These are phyloP conservation scores for Neodiprion lecontei DNA, from an alignment of 1,140 invertebrate genomes.

Conservation along the genomic window DNA sequence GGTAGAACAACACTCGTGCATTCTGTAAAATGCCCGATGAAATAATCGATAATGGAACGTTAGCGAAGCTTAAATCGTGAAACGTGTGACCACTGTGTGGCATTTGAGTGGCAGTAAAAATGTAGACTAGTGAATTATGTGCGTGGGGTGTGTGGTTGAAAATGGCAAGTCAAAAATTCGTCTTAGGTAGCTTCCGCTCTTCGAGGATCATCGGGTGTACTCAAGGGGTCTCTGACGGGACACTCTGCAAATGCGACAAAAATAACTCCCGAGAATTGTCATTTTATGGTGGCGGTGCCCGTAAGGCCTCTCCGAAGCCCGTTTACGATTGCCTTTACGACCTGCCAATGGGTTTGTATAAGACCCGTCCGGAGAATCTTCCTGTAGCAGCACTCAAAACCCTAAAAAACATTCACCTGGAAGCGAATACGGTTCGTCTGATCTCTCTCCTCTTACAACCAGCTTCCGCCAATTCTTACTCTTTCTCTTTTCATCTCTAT, in stretches of 20 bases:
- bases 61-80: too few species aligned
- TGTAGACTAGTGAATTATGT: neutral
- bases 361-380: neutral
- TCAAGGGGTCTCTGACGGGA: too few species aligned
- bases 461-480: neutral
- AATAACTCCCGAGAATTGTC: neutral
- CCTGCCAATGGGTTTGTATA: constrained; percentile 3
- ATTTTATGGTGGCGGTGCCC: neutral
- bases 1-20: too few species aligned
- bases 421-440: too few species aligned
- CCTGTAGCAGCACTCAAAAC: neutral
- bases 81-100: too few species aligned
- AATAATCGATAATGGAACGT: too few species aligned
- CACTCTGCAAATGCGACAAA: too few species aligned
- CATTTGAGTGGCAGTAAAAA: too few species aligned
- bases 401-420: neutral
- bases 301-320: neutral
- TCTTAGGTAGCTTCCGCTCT: neutral
- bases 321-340: constrained; percentile 5
- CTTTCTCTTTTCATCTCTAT: neutral
- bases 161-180: neutral
- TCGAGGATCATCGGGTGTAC: neutral
- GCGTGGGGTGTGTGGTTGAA: neutral
- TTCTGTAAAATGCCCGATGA: too few species aligned
- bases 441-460: neutral